Percentiles rank a stretch among this genome's conserved stretches.
phyloP scores from a whole-genome alignment of 2,113 vertebrate genomes.

The Tragelaphus buxtoni region DNA sequence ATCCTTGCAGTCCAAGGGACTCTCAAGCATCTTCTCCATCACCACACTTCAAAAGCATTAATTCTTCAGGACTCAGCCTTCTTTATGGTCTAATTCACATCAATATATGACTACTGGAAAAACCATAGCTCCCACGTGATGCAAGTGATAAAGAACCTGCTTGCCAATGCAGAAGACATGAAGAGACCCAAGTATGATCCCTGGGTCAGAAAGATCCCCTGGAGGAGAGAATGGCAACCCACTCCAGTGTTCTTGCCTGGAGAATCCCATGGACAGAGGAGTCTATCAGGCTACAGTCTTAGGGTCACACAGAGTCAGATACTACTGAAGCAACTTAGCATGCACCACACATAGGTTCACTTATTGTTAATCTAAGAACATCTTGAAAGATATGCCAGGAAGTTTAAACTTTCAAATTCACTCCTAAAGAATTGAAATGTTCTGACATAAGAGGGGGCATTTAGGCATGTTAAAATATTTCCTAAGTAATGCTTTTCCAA shows the following conservation, averaged over 20 bases:
- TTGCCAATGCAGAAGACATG: not conserved
- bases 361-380: not conserved
- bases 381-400: not conserved
- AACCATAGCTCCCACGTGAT: not conserved
- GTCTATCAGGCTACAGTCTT: not conserved
- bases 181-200: not conserved
- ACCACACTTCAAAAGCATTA: not conserved
- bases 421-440: not conserved
- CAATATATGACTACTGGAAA: not conserved
- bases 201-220: not conserved
- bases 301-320: not conserved
- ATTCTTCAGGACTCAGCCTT: not conserved
- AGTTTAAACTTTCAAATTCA: not conserved
- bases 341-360: accelerated
- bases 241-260: not conserved
- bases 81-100: not conserved
- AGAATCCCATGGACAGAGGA: not conserved
- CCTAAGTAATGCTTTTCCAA: not conserved
- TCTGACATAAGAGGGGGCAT: not conserved
- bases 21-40: not conserved
- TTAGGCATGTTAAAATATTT: not conserved
- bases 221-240: not conserved
- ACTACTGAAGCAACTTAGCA: not conserved
- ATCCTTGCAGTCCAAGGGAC: not conserved
- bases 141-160: not conserved